These are phyloP conservation scores for Chrysogorgia sp. DNA, from an alignment of 92 coral and sea anemone genomes.

Conservation along the genomic window DNA sequence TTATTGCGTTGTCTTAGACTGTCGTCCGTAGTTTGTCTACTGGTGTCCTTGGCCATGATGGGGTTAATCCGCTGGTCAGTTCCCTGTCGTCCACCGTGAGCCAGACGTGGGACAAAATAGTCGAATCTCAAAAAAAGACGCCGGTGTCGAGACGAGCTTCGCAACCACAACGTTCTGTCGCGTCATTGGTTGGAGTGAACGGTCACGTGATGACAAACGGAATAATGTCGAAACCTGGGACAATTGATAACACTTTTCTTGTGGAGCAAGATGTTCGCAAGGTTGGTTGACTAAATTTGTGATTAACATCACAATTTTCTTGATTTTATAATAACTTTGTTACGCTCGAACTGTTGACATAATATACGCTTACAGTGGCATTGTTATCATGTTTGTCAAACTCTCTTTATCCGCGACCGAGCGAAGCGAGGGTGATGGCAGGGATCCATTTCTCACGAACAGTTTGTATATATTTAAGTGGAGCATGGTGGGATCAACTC, in stretches of 20 bases:
- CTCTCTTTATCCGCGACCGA: no score
- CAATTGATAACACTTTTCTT: conserved; percentile 79
- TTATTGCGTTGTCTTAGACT: conserved; percentile 33
- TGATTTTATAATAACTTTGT: no score
- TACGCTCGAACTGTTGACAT: no score
- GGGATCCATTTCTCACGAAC: no score
- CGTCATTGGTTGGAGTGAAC: conserved; percentile 67
- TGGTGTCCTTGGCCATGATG: conserved; percentile 80
- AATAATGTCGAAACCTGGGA: conserved; percentile 63
- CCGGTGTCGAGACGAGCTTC: conserved; percentile 75
- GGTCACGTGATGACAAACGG: conserved; percentile 67
- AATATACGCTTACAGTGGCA: no score
- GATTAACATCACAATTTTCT: neutral
- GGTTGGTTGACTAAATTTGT: conserved; percentile 49
- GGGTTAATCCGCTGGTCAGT: conserved; percentile 67
- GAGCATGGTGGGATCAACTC: no score
- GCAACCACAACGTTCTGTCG: conserved; percentile 74
- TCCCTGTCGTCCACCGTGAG: conserved; percentile 59
- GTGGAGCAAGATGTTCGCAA: conserved; percentile 85
- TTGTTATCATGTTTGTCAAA: no score
- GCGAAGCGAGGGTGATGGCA: no score
- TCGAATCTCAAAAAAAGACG: conserved; percentile 60
- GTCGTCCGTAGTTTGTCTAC: conserved; percentile 85
- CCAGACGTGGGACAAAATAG: conserved; percentile 71
- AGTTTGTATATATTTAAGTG: no score